Base-by-base conservation (phyloP, 2,888 invertebrate genomes). In the Leptopilina myrica region DNA sequence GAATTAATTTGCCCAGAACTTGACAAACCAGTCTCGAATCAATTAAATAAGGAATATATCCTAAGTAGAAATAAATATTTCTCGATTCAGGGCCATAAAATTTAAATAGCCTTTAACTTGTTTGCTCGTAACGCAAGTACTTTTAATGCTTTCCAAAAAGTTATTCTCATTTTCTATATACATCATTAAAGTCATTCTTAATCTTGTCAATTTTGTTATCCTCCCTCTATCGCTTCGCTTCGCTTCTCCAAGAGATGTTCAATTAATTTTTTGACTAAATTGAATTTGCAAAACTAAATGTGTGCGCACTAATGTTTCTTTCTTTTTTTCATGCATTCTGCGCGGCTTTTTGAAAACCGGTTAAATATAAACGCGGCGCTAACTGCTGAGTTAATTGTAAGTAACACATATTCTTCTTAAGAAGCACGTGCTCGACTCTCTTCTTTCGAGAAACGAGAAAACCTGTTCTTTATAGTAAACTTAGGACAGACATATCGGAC, bases 381-480 rank as follows among this genome's bases (percentile, higher is more conserved):
- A 69, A 53, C 20, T 69, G 12, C 26, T 20, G 6, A 15, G 67
- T 20, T 62, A 62, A 62, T 62, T 46, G 15, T 53, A 73, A 73
- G 69, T 56, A 73, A 73, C 69, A 56, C n/a, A 73, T 73, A 73
- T 73, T 73, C 69, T 73, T 20, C 69, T 33, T 73, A 53, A 73
- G 56, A 73, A 73, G 69, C 69, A 73, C 69, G 69, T 73, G 69
- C 69, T 73, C 26, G 20, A 69, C 69, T 46, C 69, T 69, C 69
- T 69, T 69, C 69, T 69, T 73, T 73, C 53, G 26, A 53, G 69
- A 53, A 73, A 73, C 26, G 33, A 33, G 53, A 7, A 73, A 73
- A 73, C 69, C 69, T 53, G 69, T 73, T 73, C 69, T 73, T 73
- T 12, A 49, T 49, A 49, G 69, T 73, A 53, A 73, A 73, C 26